Conservation (phyloP, 2,888 invertebrate genomes). For the Operophtera brumata region DNA sequence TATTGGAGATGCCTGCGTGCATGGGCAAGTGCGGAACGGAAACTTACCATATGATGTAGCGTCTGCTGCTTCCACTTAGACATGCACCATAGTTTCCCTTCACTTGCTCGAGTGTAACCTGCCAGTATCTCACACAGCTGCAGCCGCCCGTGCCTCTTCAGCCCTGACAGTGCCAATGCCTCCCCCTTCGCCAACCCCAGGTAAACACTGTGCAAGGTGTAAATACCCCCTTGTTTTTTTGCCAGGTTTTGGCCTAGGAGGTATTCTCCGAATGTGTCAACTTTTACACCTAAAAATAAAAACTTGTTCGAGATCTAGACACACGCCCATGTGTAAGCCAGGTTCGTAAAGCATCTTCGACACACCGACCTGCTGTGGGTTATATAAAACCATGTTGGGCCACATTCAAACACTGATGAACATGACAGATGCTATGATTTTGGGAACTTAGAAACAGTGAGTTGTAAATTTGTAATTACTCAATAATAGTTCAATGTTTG, state of each 20-base stretch:
- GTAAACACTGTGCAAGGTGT: slow-evolving; percentile 44
- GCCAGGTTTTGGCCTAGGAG: slow-evolving; percentile 51
- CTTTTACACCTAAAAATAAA: slow-evolving; percentile 38
- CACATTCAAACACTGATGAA: too few relatives aligned
- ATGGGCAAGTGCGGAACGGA: too few relatives aligned
- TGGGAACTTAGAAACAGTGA: too few relatives aligned
- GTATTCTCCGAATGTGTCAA: slow-evolving; percentile 56
- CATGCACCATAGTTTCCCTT: slow-evolving; percentile 52
- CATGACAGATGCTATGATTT: too few relatives aligned
- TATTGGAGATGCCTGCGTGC: too few relatives aligned
- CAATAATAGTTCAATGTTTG: too few relatives aligned
- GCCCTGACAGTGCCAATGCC: slow-evolving; percentile 57
- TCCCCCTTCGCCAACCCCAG: slow-evolving; percentile 61
- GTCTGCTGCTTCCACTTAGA: slow-evolving; percentile 49
- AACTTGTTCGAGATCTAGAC: too few relatives aligned
- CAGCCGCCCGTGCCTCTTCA: slow-evolving; percentile 53
- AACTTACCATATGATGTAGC: slow-evolving; percentile 48
- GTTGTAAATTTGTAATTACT: too few relatives aligned
- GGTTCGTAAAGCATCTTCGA: too few relatives aligned
- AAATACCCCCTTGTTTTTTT: slow-evolving; percentile 36
- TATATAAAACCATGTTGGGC: too few relatives aligned
- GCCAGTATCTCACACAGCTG: slow-evolving; percentile 54
- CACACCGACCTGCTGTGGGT: too few relatives aligned
- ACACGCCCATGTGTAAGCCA: too few relatives aligned
- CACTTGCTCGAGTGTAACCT: slow-evolving; percentile 48